Evolutionary conservation across 2,113 vertebrate genomes (phyloP).

Genomic region (Siniperca knerii): DNA sequence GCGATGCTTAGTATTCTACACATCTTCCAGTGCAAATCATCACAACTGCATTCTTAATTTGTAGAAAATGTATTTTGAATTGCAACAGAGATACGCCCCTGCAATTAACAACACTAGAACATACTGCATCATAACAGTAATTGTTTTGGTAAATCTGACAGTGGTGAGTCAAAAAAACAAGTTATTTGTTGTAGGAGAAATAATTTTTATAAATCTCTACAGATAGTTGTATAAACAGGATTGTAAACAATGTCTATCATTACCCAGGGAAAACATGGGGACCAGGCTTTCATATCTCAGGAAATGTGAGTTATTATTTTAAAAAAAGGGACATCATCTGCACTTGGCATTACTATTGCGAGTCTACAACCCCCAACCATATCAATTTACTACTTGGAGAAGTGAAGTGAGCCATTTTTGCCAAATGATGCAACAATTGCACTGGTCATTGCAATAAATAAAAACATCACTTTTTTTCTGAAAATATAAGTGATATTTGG

Average conservation of each 20-base stretch:
- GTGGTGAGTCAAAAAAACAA: background rate
- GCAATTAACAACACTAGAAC: background rate
- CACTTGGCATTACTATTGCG: background rate
- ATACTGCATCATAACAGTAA: background rate
- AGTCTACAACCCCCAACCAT: background rate
- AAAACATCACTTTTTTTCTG: background rate
- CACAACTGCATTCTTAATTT: background rate
- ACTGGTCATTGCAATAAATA: background rate
- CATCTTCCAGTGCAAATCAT: background rate
- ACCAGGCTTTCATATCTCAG: background rate
- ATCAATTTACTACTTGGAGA: background rate
- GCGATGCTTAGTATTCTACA: background rate
- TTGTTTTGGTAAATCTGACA: background rate
- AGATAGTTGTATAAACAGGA: no score
- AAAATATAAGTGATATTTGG: background rate
- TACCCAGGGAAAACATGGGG: no score
- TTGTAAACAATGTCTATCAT: background rate
- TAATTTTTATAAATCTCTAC: no score
- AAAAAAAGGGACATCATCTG: background rate
- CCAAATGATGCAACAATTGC: conserved; percentile 13
- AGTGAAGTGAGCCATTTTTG: background rate
- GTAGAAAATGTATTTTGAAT: background rate
- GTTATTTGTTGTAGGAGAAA: no score
- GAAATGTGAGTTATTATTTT: background rate
- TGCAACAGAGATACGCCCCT: background rate